A percentile compares a stretch with the other conserved stretches of the same genome.
Evolutionary conservation across 2,113 vertebrate species (phyloP).

Genomic region (Chaenocephalus aceratus): DNA sequence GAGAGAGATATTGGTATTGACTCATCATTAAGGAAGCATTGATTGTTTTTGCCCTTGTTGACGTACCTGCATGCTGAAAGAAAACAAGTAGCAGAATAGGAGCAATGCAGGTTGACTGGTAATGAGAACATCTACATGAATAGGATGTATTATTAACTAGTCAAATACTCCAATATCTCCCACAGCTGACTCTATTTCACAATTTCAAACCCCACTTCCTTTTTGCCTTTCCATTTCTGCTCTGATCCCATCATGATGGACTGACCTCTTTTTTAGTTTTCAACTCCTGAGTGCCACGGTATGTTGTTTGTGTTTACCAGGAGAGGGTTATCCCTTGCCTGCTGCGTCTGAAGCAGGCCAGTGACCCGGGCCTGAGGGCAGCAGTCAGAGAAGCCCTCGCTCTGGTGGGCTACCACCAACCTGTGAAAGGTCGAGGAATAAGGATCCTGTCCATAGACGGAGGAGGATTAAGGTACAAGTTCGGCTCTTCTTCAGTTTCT

Average conservation of each 20-base stretch:
- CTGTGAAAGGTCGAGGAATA: constrained; percentile 92
- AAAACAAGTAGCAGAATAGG: not conserved
- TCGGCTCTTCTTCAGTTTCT: not conserved
- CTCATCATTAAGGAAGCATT: not conserved
- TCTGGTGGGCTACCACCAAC: constrained; percentile 91
- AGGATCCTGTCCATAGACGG: constrained; percentile 93
- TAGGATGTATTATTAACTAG: not conserved
- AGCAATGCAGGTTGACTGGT: not conserved
- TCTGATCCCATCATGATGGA: not conserved
- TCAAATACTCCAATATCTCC: not conserved
- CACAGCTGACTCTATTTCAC: not conserved
- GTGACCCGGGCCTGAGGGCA: constrained; percentile 89
- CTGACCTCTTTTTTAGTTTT: not conserved
- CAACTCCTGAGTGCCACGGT: constrained; percentile 8
- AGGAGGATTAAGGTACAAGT: constrained; percentile 86
- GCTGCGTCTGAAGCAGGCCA: constrained; percentile 88
- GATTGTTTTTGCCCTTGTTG: constrained; percentile 7
- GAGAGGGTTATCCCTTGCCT: constrained; percentile 92
- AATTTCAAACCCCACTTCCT: not conserved
- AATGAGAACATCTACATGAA: not conserved
- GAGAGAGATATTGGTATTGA: not conserved
- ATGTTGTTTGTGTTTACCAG: constrained; percentile 71
- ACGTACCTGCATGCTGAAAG: not conserved
- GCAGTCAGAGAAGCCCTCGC: constrained; percentile 92
- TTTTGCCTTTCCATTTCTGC: not conserved